Percentiles rank a stretch among this genome's conserved stretches.
Evolutionary conservation across 1,140 invertebrate species (phyloP).

Genomic region (Drosophila punjabiensis): DNA sequence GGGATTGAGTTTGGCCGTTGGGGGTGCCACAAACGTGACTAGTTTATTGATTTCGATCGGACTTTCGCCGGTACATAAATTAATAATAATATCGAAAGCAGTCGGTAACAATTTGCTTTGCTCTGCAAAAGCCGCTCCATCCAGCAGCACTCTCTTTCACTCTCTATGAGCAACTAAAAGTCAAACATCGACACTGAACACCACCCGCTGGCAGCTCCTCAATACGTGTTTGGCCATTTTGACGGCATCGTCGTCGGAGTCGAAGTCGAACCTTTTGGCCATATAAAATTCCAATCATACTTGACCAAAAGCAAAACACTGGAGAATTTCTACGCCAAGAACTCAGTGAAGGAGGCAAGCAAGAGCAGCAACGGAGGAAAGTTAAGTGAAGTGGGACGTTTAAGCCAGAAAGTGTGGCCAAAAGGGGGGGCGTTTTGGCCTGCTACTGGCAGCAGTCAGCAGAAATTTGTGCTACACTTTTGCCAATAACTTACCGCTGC

Average conservation of each 20-base stretch:
- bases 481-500: constrained; percentile 64
- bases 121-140: constrained; percentile 68
- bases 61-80: constrained; percentile 70
- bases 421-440: constrained; percentile 10
- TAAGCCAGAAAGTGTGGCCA: constrained; percentile 51
- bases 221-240: constrained; percentile 77
- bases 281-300: constrained; percentile 84
- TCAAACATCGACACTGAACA: constrained; percentile 55
- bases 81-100: constrained; percentile 76
- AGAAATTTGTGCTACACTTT: constrained; percentile 66
- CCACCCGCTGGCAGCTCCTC: constrained; percentile 37
- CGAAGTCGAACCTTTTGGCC: constrained; percentile 60
- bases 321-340: constrained; percentile 66
- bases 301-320: constrained; percentile 83
- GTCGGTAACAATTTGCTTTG: constrained; percentile 81
- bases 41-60: constrained; percentile 78
- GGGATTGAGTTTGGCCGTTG: constrained; percentile 13
- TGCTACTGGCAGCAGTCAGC: constrained; percentile 68
- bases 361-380: constrained; percentile 26
- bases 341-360: constrained; percentile 16
- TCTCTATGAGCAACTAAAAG: constrained; percentile 63
- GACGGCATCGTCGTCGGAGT: constrained; percentile 36
- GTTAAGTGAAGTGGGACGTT: constrained; percentile 75
- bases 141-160: constrained; percentile 7
- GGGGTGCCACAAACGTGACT: constrained; percentile 68